These are phyloP conservation scores for Masnerella sp. DNA, from an alignment of 2,888 invertebrate species.

Conservation along the genomic window DNA sequence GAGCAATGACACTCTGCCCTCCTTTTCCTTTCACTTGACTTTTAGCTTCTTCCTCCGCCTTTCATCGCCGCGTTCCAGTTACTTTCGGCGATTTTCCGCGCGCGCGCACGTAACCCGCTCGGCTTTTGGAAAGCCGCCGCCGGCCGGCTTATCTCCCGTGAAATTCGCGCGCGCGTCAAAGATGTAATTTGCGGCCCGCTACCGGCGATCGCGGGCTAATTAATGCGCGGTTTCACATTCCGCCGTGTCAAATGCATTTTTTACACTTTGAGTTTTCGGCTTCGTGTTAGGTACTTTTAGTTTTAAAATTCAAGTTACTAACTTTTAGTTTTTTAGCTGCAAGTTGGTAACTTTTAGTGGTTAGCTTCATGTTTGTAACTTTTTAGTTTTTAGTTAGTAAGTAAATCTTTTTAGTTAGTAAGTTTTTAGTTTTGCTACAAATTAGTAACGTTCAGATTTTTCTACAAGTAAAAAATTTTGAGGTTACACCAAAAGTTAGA, in stretches of 20 bases:
- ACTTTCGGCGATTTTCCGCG: slow-evolving; percentile 34
- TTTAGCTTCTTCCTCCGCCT: slow-evolving; percentile 39
- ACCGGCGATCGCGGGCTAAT: slow-evolving; percentile 5
- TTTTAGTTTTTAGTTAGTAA: no score
- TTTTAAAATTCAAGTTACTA: no score
- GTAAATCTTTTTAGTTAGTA: no score
- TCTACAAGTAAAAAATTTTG: no score
- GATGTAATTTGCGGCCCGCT: slow-evolving; percentile 4
- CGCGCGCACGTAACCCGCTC: slow-evolving; percentile 9
- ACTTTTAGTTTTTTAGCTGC: no score
- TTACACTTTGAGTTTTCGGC: not conserved
- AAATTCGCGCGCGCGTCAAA: slow-evolving; percentile 11
- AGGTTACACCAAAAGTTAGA: no score
- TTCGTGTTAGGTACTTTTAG: no score
- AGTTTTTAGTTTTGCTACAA: no score
- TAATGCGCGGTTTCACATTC: slow-evolving; percentile 16
- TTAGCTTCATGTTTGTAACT: not conserved
- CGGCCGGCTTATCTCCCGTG: slow-evolving; percentile 11
- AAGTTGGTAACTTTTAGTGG: not conserved
- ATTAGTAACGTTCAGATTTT: no score
- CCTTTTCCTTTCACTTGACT: slow-evolving; percentile 50
- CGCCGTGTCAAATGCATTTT: slow-evolving; percentile 6
- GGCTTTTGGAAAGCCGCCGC: slow-evolving; percentile 10
- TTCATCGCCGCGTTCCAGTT: slow-evolving; percentile 38
- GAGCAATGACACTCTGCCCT: slow-evolving; percentile 47